phyloP scores from a whole-genome alignment of 2,113 vertebrate species.

The Panurus biarmicus region DNA sequence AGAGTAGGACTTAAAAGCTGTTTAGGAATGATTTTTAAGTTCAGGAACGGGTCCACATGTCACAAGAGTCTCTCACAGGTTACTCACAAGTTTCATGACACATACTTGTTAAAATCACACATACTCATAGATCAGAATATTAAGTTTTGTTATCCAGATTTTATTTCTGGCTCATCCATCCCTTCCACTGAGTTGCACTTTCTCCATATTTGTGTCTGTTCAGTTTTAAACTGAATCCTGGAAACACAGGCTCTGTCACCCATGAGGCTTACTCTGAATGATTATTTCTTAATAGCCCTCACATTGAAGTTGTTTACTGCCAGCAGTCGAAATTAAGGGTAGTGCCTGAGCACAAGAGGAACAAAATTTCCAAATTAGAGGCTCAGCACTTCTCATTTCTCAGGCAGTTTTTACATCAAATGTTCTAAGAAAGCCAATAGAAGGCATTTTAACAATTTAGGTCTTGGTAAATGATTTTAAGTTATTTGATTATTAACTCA shows the following conservation, averaged over 20 bases:
- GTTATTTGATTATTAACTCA: background rate
- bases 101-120: background rate
- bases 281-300: constrained; percentile 38
- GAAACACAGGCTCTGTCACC: background rate
- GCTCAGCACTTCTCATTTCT: constrained; percentile 27
- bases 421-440: background rate
- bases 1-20: background rate
- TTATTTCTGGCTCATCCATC: background rate
- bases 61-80: background rate
- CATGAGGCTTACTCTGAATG: constrained; percentile 22
- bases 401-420: background rate
- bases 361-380: constrained; percentile 34
- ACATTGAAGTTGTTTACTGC: constrained; percentile 38
- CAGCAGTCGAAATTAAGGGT: constrained; percentile 41
- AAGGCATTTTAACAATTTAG: background rate
- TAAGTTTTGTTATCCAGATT: background rate
- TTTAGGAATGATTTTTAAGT: background rate
- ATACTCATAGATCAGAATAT: background rate
- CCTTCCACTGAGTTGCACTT: background rate
- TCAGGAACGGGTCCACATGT: background rate
- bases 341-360: constrained; percentile 15
- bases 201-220: background rate
- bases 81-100: background rate
- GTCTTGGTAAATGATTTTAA: background rate
- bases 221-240: background rate